Evolutionary conservation across 2,113 vertebrate species (phyloP).

Genomic region (Mandrillus leucophaeus): DNA sequence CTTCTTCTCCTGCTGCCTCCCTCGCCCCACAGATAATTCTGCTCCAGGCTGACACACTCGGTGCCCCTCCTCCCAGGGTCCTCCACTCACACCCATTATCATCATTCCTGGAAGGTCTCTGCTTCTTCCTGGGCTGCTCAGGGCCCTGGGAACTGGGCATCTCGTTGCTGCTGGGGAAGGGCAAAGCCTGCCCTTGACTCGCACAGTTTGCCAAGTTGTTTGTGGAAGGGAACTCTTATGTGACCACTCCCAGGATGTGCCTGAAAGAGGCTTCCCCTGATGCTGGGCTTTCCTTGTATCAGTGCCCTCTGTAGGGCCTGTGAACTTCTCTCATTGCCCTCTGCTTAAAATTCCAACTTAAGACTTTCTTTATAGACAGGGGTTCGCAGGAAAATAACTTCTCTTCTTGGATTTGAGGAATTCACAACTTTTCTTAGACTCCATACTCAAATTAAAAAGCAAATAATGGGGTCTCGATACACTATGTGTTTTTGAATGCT

Average conservation of each 20-base stretch:
- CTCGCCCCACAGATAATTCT: background rate
- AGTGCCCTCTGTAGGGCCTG: background rate
- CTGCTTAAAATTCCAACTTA: background rate
- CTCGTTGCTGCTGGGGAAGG: background rate
- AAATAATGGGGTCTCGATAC: background rate
- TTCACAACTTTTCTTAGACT: background rate
- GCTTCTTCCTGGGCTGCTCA: background rate
- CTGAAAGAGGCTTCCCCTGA: background rate
- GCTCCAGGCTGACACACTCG: background rate
- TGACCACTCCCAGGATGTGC: background rate
- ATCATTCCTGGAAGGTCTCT: background rate
- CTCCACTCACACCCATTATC: fast-evolving
- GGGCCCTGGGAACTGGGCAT: background rate
- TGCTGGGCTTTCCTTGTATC: background rate
- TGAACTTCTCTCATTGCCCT: background rate
- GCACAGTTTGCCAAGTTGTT: background rate
- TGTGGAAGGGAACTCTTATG: background rate
- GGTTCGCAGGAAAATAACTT: background rate
- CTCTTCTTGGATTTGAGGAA: background rate
- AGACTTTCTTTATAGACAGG: background rate
- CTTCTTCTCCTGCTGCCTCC: background rate
- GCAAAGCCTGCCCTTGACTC: background rate
- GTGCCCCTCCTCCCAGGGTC: fast-evolving
- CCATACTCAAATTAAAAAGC: background rate
- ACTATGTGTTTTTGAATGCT: background rate